Conservation (phyloP, 2,797 vertebrate genomes). For the Chaetophractus vellerosus region DNA sequence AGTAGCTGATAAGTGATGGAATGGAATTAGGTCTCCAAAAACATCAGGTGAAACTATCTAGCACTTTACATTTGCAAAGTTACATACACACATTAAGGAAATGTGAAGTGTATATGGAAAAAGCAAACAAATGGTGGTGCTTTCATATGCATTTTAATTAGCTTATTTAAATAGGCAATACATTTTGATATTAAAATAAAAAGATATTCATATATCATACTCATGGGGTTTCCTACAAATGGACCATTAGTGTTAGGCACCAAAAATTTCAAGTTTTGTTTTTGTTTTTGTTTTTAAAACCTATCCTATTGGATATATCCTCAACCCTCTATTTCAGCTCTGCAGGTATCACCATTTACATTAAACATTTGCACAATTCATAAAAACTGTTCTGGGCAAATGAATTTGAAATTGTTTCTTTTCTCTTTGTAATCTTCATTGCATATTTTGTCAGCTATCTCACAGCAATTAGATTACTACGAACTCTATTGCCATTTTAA, state of each 20-base stretch:
- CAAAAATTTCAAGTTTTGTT: constrained; percentile 88
- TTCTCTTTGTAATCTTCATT: constrained; percentile 54
- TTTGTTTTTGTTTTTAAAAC: constrained; percentile 53
- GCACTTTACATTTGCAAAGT: constrained; percentile 83
- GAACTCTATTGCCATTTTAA: constrained; percentile 68
- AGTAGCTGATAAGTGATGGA: constrained; percentile 88
- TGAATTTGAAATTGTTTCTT: constrained; percentile 77
- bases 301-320: constrained; percentile 35
- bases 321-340: constrained; percentile 54
- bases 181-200: constrained; percentile 85
- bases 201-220: constrained; percentile 79
- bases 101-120: constrained; percentile 83
- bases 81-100: constrained; percentile 86
- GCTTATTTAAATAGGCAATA: constrained; percentile 83
- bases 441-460: constrained; percentile 69
- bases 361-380: constrained; percentile 68
- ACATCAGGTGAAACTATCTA: constrained; percentile 87
- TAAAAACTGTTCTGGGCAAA: constrained; percentile 65
- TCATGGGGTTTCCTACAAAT: constrained; percentile 81
- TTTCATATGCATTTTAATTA: constrained; percentile 82
- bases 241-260: constrained; percentile 89
- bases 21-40: constrained; percentile 89
- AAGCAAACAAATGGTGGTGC: constrained; percentile 78
- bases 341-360: constrained; percentile 53
- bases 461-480: constrained; percentile 51